A percentile compares a stretch with the other conserved stretches of the same genome.
These are phyloP conservation scores for Sylvietta virens DNA, from an alignment of 2,113 vertebrate genomes.

Conservation along the genomic window DNA sequence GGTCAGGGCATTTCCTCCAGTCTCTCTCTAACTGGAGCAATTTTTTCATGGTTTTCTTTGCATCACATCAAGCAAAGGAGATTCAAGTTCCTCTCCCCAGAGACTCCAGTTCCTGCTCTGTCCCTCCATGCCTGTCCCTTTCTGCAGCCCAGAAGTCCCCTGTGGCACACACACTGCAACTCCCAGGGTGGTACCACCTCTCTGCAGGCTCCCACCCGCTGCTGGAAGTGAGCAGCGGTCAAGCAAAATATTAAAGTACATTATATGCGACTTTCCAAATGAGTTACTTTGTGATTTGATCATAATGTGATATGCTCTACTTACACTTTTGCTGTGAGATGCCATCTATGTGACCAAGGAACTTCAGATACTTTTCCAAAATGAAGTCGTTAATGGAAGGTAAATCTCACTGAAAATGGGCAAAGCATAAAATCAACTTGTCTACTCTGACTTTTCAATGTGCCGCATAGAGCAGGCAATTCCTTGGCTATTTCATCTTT, in stretches of 20 bases:
- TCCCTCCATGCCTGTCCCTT: background rate
- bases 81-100: background rate
- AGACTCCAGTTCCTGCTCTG: background rate
- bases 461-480: background rate
- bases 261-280: background rate
- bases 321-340: background rate
- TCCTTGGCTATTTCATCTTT: background rate
- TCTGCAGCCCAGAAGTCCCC: background rate
- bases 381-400: background rate
- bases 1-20: background rate
- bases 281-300: background rate
- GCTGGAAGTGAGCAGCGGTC: rapidly evolving
- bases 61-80: background rate
- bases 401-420: background rate
- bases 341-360: background rate
- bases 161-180: background rate
- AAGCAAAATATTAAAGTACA: background rate
- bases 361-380: background rate
- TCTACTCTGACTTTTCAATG: background rate
- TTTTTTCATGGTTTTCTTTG: background rate
- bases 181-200: background rate
- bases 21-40: background rate
- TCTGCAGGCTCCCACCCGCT: background rate
- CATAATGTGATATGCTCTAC: background rate
- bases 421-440: background rate